A percentile compares a stretch with the other conserved stretches of the same genome.
These are phyloP conservation scores for Lithophane ornitopus DNA, from an alignment of 2,888 invertebrate genomes.

Conservation along the genomic window DNA sequence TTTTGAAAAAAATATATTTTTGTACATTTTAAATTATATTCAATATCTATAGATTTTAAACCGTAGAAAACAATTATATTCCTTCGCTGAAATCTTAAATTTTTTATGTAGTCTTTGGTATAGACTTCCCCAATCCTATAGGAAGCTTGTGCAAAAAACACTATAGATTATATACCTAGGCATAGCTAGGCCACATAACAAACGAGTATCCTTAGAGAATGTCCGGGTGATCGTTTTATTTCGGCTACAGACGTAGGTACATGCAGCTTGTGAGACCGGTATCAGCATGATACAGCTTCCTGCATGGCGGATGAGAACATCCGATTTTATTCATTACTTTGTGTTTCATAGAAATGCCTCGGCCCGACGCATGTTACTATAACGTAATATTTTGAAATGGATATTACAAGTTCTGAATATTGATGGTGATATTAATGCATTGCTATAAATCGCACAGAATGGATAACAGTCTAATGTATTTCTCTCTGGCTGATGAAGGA, in stretches of 20 bases:
- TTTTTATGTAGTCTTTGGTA: slow-evolving; percentile 54
- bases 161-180: slow-evolving; percentile 54
- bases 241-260: slow-evolving; percentile 73
- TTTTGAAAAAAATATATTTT: slow-evolving; percentile 24
- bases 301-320: slow-evolving; percentile 89
- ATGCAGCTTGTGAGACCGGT: slow-evolving; percentile 83
- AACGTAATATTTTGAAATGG: slow-evolving; percentile 80
- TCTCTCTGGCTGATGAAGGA: slow-evolving; percentile 77
- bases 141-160: slow-evolving; percentile 66
- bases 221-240: slow-evolving; percentile 59
- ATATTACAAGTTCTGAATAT: slow-evolving; percentile 68
- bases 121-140: slow-evolving; percentile 59
- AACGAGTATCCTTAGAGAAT: slow-evolving; percentile 66
- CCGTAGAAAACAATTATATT: slow-evolving; percentile 54
- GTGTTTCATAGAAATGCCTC: slow-evolving; percentile 89
- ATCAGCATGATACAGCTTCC: slow-evolving; percentile 90
- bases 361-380: slow-evolving; percentile 89
- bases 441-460: slow-evolving; percentile 80
- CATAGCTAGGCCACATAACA: slow-evolving; percentile 49
- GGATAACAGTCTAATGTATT: slow-evolving; percentile 73
- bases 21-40: slow-evolving; percentile 33
- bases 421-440: slow-evolving; percentile 78
- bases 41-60: slow-evolving; percentile 53
- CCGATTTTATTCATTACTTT: slow-evolving; percentile 87
- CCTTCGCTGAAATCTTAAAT: slow-evolving; percentile 52